Evolutionary conservation across 2,113 vertebrate species (phyloP).

Genomic region (Etheostoma cragini): DNA sequence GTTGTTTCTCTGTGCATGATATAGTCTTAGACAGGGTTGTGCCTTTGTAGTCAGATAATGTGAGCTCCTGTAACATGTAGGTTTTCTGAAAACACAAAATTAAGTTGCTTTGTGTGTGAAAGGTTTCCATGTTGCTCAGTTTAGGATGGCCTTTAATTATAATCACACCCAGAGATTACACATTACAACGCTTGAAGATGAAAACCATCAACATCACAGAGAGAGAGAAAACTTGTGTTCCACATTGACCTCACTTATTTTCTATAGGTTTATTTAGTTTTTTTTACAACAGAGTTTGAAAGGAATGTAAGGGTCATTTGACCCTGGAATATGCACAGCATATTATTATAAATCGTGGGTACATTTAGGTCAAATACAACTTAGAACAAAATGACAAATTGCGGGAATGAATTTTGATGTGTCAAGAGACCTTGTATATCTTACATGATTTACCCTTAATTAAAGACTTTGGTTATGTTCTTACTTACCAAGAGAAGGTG

Average conservation of each 20-base stretch:
- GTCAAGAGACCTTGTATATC: neutral
- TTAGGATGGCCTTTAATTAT: constrained; percentile 39
- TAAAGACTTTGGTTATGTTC: neutral
- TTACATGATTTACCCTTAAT: neutral
- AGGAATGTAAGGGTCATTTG: neutral
- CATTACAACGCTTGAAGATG: constrained; percentile 15
- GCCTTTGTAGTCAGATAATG: constrained; percentile 63
- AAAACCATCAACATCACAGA: neutral
- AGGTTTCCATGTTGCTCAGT: constrained; percentile 24
- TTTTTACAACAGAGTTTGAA: neutral
- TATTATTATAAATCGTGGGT: neutral
- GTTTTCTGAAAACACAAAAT: constrained; percentile 33
- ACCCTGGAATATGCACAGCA: neutral
- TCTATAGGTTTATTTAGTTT: neutral
- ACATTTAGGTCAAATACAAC: neutral
- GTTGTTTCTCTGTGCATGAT: constrained; percentile 21
- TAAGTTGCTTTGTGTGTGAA: constrained; percentile 7
- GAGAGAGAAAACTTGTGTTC: constrained; percentile 22
- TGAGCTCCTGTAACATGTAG: constrained; percentile 21
- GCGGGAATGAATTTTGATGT: neutral
- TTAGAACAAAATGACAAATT: neutral
- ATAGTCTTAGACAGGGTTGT: constrained; percentile 34
- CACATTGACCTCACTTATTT: constrained; percentile 9
- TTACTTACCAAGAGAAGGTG: neutral
- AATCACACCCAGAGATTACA: constrained; percentile 32